Conservation (phyloP, 2,888 invertebrate genomes). For the Eristalis pertinax region DNA sequence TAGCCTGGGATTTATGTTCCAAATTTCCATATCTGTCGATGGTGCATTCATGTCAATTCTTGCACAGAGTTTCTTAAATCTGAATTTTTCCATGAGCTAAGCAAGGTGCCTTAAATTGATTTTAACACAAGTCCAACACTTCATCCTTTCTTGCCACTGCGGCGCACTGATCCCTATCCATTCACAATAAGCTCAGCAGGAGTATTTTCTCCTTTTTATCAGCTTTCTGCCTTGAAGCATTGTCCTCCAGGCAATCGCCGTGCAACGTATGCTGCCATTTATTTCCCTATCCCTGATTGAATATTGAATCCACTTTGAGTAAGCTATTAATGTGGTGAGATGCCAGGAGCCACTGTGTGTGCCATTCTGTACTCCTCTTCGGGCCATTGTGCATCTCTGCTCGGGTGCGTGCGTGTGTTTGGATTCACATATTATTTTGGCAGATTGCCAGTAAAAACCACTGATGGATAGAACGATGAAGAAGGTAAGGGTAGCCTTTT, state of each 20-base stretch:
- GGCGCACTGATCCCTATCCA: neutral
- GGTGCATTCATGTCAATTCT: too few species aligned
- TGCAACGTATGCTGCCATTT: neutral
- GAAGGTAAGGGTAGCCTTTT: neutral
- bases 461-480: neutral
- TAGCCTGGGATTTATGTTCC: too few species aligned
- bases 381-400: too few species aligned
- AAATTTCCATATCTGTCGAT: too few species aligned
- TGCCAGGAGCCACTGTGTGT: neutral
- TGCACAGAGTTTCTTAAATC: too few species aligned
- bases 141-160: neutral
- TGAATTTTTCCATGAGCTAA: too few species aligned
- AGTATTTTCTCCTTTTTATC: neutral
- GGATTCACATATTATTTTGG: constrained; percentile 22
- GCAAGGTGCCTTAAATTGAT: too few species aligned
- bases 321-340: neutral
- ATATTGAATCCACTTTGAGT: neutral
- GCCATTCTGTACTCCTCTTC: neutral
- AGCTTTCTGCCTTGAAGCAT: neutral
- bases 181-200: neutral
- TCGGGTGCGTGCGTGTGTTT: neutral
- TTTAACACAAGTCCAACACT: too few species aligned
- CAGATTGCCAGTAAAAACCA: constrained; percentile 19
- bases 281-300: neutral
- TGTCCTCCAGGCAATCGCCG: neutral